Base-by-base conservation (phyloP, 1,140 invertebrate genomes). In the Drosophila bipectinata region DNA sequence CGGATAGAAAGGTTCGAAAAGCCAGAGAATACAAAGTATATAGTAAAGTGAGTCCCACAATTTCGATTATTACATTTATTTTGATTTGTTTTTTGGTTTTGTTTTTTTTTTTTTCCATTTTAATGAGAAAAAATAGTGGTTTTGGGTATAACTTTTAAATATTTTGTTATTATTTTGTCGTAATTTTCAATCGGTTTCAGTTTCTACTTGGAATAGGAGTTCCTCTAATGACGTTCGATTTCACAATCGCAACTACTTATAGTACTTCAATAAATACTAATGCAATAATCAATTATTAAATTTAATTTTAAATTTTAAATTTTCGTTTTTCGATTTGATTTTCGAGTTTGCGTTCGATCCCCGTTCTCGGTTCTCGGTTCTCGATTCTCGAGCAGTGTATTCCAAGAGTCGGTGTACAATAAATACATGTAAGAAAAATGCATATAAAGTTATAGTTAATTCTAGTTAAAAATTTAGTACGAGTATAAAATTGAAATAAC, bases 401-500 rank as follows among this genome's bases (percentile, higher is more conserved):
- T 82, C 37, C 69, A 44, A 44, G 67, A 78, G 59, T 77, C 44
- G 73, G 72, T 80, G 60, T 81, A 69, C 61, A 81, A 67, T 84
- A 83, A 84, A 79, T 83, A 83, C 76, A 69, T 84, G 62, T 84
- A 76, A 82, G 79, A 85, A 85, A 44, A 85, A 85, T 85, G 82
- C 74, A 87, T 85, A 85, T 66, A 85, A 87, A 85, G 82, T 85
- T 87, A 87, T 66, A 85, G 82, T 85, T 71, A 64, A 87, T 74
- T 75, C 82, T 85, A 85, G 69, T 85, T 85, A 85, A 85, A 85
- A 85, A 85, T 85, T 81, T 81, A 78, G 78, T 87, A 78, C 62
- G 79, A 87, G 69, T 81, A 87, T 85, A 84, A 85, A 85, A 87
- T 87, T 85, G 80, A 83, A 78, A 83, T 83, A 83, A 84, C 80